Evolutionary conservation across 2,888 invertebrate species (phyloP).

Genomic region (Arrhopalites spinosus): DNA sequence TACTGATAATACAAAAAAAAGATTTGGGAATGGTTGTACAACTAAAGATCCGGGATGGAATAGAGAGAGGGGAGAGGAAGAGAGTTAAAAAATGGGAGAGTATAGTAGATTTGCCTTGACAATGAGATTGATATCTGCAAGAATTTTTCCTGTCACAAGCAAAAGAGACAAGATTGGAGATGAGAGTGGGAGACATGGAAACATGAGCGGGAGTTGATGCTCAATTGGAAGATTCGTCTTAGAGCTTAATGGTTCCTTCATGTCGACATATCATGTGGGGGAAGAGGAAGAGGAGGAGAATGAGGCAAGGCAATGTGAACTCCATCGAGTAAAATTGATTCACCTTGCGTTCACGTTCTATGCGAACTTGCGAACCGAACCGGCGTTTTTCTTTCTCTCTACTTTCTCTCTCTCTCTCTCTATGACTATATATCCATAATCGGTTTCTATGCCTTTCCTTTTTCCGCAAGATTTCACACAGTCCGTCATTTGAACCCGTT

Average conservation of each 20-base stretch:
- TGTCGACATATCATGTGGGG: slow-evolving; percentile 18
- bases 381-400: slow-evolving; percentile 5
- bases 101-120: slow-evolving; percentile 37
- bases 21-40: not conserved
- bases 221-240: slow-evolving; percentile 12
- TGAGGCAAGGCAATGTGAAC: not conserved
- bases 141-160: slow-evolving; percentile 38
- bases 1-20: not conserved
- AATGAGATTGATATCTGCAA: slow-evolving; percentile 39
- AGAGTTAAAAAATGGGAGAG: not conserved
- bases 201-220: not conserved
- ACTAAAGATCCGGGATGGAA: not conserved
- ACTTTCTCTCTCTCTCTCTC: not conserved
- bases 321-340: slow-evolving; percentile 27
- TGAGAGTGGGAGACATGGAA: slow-evolving; percentile 20
- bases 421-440: slow-evolving; percentile 37
- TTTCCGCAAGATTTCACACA: slow-evolving; percentile 51
- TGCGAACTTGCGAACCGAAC: slow-evolving; percentile 29
- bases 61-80: not conserved
- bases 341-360: slow-evolving; percentile 29
- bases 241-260: slow-evolving; percentile 25
- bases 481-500: slow-evolving; percentile 39
- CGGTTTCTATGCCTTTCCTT: slow-evolving; percentile 45
- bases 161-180: slow-evolving; percentile 25
- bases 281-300: not conserved